Conservation (phyloP, 2,888 invertebrate species). For the Drosophila atripex region DNA sequence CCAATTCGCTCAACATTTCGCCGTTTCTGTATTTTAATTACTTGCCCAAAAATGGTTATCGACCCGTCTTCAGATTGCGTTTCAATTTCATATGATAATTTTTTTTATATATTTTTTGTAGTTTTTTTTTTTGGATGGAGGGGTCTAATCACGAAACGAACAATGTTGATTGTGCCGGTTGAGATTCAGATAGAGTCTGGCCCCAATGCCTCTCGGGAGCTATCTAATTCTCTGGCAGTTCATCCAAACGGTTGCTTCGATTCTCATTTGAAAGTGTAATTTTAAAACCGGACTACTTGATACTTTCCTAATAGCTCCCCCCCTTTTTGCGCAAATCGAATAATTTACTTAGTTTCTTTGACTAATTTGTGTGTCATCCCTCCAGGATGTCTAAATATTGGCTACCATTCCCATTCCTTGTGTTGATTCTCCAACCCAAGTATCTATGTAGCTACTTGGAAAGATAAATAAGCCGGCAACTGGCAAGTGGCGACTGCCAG, state of each 20-base stretch:
- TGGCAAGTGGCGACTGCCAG: not conserved
- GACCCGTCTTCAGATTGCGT: not conserved
- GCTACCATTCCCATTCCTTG: not conserved
- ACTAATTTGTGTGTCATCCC: not conserved
- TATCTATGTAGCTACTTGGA: constrained; percentile 37
- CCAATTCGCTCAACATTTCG: constrained; percentile 21
- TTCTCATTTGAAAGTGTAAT: not conserved
- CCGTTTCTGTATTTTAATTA: not conserved
- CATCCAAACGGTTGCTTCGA: not conserved
- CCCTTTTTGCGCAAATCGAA: too few relatives aligned
- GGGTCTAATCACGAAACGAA: constrained; percentile 4
- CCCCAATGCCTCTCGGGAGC: not conserved
- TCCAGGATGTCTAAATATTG: constrained; percentile 5
- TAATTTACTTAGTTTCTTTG: not conserved
- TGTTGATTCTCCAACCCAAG: constrained; percentile 8
- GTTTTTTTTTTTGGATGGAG: not conserved
- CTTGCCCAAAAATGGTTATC: not conserved
- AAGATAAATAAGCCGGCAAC: constrained; percentile 17
- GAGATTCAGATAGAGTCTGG: constrained; percentile 2
- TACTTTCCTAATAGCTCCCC: too few relatives aligned
- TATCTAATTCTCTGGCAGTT: not conserved
- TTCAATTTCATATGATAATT: not conserved
- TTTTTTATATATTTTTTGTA: not conserved
- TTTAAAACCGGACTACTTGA: too few relatives aligned
- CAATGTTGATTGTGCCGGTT: not conserved